Conservation (phyloP, 1,140 invertebrate species). For the Ephestia elutella region DNA sequence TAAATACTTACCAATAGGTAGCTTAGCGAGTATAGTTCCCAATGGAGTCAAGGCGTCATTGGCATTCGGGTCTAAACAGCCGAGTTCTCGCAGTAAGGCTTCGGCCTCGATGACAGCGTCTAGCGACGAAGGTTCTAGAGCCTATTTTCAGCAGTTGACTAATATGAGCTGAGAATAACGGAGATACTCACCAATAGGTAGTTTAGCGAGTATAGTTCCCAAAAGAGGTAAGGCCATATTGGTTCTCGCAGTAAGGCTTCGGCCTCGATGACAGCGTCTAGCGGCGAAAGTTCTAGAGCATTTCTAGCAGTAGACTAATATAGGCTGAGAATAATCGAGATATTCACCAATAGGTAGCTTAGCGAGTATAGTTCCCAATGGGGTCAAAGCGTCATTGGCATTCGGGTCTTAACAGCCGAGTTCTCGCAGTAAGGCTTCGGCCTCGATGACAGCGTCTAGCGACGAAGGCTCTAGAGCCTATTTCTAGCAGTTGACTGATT, state of each 20-base stretch:
- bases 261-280: slow-evolving; percentile 95
- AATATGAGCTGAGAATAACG: too few species aligned
- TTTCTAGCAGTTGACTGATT: too few species aligned
- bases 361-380: slow-evolving; percentile 93
- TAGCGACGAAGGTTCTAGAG: slow-evolving; percentile 93
- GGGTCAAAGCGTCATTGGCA: slow-evolving; percentile 87
- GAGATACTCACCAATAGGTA: slow-evolving; percentile 80
- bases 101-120: slow-evolving; percentile 96
- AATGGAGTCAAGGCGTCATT: slow-evolving; percentile 91
- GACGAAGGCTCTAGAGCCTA: slow-evolving; percentile 90
- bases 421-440: slow-evolving; percentile 83
- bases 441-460: slow-evolving; percentile 94
- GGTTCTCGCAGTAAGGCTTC: slow-evolving; percentile 81
- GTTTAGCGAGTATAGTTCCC: slow-evolving; percentile 91
- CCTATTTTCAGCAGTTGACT: too few species aligned
- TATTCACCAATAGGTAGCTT: slow-evolving; percentile 83
- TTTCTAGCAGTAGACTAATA: too few species aligned
- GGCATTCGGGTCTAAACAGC: slow-evolving; percentile 82
- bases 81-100: slow-evolving; percentile 83
- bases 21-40: slow-evolving; percentile 91
- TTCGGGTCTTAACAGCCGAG: slow-evolving; percentile 88
- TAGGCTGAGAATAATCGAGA: background rate
- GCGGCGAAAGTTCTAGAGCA: slow-evolving; percentile 91
- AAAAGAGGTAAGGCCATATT: slow-evolving; percentile 91
- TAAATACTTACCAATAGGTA: slow-evolving; percentile 80